These are phyloP conservation scores for Lasioglossum villosulum DNA, from an alignment of 2,888 invertebrate genomes.

Conservation along the genomic window DNA sequence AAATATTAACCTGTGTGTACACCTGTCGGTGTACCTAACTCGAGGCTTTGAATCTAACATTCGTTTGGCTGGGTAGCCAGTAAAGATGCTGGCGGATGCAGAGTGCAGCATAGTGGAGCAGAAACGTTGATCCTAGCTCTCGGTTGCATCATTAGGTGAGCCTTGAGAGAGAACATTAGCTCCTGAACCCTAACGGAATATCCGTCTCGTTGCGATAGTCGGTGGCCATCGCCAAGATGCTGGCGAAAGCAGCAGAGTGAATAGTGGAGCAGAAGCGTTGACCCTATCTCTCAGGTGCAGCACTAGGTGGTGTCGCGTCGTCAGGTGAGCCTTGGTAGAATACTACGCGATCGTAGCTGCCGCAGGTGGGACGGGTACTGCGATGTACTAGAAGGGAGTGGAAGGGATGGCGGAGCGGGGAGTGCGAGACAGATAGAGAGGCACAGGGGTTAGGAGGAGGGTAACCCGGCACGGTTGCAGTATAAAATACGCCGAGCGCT, in stretches of 20 bases:
- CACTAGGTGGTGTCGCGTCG: constrained; percentile 37
- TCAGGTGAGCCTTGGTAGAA: constrained; percentile 22
- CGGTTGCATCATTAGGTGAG: not conserved
- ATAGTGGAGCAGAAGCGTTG: constrained; percentile 44
- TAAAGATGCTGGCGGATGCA: not conserved
- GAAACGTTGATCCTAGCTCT: not conserved
- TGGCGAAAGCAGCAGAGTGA: constrained; percentile 8
- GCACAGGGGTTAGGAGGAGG: constrained; percentile 24
- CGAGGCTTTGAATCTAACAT: not conserved
- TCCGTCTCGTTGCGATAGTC: not conserved
- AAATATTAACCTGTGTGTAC: not conserved
- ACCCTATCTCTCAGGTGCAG: constrained; percentile 46
- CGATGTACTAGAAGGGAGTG: not conserved
- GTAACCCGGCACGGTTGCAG: constrained; percentile 53
- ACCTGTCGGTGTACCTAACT: not conserved
- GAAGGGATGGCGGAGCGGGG: not conserved
- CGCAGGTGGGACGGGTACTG: not conserved
- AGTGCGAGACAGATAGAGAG: constrained; percentile 19
- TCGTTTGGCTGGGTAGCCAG: not conserved
- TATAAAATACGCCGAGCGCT: constrained; percentile 53
- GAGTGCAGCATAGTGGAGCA: not conserved
- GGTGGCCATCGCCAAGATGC: not conserved
- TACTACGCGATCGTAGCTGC: not conserved
- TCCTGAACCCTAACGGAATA: not conserved
- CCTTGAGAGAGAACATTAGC: not conserved